Base-by-base conservation (phyloP, 2,888 invertebrate genomes). In the Volucella inflata region DNA sequence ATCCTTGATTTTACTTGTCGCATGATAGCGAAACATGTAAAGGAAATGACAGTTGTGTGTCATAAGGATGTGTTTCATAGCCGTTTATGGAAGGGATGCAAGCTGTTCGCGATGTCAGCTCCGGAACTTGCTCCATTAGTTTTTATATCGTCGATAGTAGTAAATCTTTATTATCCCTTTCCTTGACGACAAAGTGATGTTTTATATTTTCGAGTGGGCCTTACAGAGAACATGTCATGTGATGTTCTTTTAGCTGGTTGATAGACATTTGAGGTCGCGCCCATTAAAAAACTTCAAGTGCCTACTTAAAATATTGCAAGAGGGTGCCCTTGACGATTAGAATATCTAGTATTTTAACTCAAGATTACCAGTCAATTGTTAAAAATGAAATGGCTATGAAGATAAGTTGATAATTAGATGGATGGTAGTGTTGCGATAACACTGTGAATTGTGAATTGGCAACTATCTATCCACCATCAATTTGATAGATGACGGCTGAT, bases 91-190 rank as follows among this genome's bases (percentile, higher is more conserved):
- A 70, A 40, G 70, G 48, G 59, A 55, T 9, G 48, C 64, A 70
- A 79, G 65, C 59, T 81, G 65, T 70, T 59, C 64, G 42, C 30
- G 57, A 50, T 78, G 67, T 16, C 51, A 42, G 70, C 53, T 55
- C 59, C 57, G 84, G 79, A 84, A 79, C 79, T 75, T 60, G 50
- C 80, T 12, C 84, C 84, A 84, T 84, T 84, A 84, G 84, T 71
- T 84, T 84, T 84, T 75, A 84, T 84, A 67, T 79, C 65, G 42
- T 16, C 71, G 60, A 79, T 53, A 30, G 71, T 48, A 79, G 84
- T 84, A 84, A 84, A 84, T 84, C 60, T 71, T 79, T 80, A 84
- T 84, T 80, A 65, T 70, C 50, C 21, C 60, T 75, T 84, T 84
- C 84, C 79, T 65, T 74, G 12, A 67, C 67, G 67, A 74, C 79